Evolutionary conservation across 2,888 invertebrate genomes (phyloP).

Genomic region (Lobophora halterata): DNA sequence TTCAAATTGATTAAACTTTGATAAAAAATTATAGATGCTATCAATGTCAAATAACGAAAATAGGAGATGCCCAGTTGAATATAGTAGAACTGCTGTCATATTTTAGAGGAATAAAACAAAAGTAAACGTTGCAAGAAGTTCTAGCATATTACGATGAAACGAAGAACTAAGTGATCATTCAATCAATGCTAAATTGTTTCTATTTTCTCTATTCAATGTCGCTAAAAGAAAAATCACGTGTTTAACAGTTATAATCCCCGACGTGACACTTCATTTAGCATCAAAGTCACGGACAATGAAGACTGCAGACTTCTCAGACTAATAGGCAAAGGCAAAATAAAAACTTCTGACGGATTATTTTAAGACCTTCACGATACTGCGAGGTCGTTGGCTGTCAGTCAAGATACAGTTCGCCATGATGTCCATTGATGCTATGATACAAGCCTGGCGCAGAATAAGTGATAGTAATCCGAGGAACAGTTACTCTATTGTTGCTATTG

Average conservation of each 20-base stretch:
- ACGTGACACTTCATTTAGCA: conserved; percentile 65
- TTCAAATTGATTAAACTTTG: too few relatives aligned
- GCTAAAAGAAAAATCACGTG: conserved; percentile 16
- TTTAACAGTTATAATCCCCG: conserved; percentile 50
- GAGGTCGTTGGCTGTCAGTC: conserved; percentile 56
- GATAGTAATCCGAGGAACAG: too few relatives aligned
- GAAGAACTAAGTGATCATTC: too few relatives aligned
- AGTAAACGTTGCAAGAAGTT: too few relatives aligned
- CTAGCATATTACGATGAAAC: too few relatives aligned
- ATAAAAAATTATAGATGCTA: too few relatives aligned
- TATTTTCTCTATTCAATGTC: not conserved
- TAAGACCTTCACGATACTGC: conserved; percentile 45
- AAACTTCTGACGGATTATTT: conserved; percentile 40
- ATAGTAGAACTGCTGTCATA: too few relatives aligned
- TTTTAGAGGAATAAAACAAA: too few relatives aligned
- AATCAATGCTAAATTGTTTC: too few relatives aligned
- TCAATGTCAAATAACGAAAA: too few relatives aligned
- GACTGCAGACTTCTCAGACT: conserved; percentile 37
- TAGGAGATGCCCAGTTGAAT: too few relatives aligned
- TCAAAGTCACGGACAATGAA: conserved; percentile 61
- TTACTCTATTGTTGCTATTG: conserved; percentile 24
- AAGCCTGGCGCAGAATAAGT: too few relatives aligned
- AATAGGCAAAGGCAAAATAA: conserved; percentile 45
- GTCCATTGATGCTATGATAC: conserved; percentile 49
- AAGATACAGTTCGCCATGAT: conserved; percentile 52